phyloP scores from a whole-genome alignment of 2,113 vertebrate genomes.

The Callionymus lyra region DNA sequence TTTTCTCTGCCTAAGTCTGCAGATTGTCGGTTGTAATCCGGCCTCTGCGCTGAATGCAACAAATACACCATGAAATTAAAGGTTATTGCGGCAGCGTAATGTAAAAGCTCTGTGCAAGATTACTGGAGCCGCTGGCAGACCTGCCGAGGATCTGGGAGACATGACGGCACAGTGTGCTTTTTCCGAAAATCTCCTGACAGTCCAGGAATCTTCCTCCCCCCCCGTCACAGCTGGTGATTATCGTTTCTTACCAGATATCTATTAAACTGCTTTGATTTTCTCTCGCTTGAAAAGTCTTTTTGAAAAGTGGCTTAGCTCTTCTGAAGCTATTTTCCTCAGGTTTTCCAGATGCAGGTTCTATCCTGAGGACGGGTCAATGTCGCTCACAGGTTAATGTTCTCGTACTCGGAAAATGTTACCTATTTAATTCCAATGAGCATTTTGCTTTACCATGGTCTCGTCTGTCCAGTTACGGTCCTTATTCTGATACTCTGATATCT shows the following conservation, averaged over 20 bases:
- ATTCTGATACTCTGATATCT: no score
- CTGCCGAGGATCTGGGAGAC: constrained; percentile 13
- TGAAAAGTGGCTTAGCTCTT: neutral
- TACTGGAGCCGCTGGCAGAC: constrained; percentile 40
- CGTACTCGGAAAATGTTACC: no score
- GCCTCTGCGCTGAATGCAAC: constrained; percentile 60
- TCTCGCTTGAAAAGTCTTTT: constrained; percentile 3
- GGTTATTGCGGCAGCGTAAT: constrained; percentile 58
- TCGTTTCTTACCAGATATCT: constrained; percentile 2
- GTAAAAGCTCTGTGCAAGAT: constrained; percentile 42
- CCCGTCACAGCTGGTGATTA: constrained; percentile 9
- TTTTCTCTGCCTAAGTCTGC: constrained; percentile 44
- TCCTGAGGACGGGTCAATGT: constrained; percentile 6
- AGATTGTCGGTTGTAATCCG: constrained; percentile 69
- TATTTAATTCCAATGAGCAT: no score
- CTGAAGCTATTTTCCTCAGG: neutral
- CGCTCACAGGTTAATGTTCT: no score
- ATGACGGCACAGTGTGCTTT: no score
- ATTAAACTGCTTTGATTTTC: constrained; percentile 6
- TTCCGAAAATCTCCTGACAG: constrained; percentile 1
- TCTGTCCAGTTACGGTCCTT: no score
- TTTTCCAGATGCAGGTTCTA: constrained; percentile 5
- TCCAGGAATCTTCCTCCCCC: neutral
- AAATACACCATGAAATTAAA: constrained; percentile 72
- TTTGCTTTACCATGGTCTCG: no score